Conservation (phyloP, 2,888 invertebrate genomes). For the Diaphora mendica region DNA sequence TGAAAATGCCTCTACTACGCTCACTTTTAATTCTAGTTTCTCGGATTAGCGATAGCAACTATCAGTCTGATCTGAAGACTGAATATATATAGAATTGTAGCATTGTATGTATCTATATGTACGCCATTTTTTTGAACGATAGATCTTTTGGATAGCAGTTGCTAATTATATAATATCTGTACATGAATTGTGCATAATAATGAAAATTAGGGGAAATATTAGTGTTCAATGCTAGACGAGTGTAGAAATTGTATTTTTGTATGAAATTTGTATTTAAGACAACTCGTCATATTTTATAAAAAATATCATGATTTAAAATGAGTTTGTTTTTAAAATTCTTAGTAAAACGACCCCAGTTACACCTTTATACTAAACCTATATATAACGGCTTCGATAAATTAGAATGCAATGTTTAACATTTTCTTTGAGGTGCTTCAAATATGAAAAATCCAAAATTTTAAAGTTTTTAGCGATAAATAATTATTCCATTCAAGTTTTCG, state of each 20-base stretch:
- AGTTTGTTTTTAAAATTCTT: not conserved
- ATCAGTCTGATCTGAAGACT: slow-evolving; percentile 5
- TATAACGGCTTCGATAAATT: not conserved
- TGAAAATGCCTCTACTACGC: not conserved
- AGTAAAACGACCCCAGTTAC: not conserved
- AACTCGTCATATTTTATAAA: not conserved
- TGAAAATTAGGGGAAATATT: not conserved
- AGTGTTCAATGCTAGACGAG: not conserved
- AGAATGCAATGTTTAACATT: not conserved
- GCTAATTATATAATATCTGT: not conserved
- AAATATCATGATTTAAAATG: not conserved
- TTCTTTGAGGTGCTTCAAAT: not conserved
- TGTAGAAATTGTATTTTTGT: not conserved
- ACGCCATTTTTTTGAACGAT: not conserved
- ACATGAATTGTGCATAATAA: not conserved
- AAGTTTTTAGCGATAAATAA: not conserved
- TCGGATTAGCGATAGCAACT: slow-evolving; percentile 3
- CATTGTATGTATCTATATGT: not conserved
- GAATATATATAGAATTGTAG: not conserved
- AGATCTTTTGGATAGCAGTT: not conserved
- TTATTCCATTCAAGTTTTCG: no score
- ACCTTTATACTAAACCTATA: no score
- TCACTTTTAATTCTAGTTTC: not conserved
- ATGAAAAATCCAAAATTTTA: not conserved
- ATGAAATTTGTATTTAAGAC: not conserved